These are phyloP conservation scores for Thera britannica DNA, from an alignment of 2,888 invertebrate genomes.

Conservation along the genomic window DNA sequence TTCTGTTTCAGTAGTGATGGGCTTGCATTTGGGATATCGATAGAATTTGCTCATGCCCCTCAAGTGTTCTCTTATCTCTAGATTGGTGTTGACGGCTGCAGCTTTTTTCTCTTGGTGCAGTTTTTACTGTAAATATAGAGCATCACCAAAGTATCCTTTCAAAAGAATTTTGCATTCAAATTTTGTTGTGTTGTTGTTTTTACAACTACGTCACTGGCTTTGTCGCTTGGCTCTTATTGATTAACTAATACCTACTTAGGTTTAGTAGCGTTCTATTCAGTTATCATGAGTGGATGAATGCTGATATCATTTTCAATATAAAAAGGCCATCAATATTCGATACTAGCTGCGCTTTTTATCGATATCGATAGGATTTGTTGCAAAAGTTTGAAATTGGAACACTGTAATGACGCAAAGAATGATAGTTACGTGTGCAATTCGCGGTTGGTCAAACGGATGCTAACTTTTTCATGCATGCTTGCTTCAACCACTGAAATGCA, in stretches of 20 bases:
- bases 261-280: background rate
- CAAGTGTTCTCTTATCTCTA: constrained; percentile 41
- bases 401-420: constrained; percentile 40
- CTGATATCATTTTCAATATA: background rate
- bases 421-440: constrained; percentile 36
- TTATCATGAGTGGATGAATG: background rate
- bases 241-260: no score
- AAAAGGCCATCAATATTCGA: background rate
- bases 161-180: constrained; percentile 11
- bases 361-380: constrained; percentile 30
- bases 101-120: constrained; percentile 30
- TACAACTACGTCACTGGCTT: background rate
- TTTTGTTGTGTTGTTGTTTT: background rate
- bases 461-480: constrained; percentile 49
- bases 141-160: constrained; percentile 10
- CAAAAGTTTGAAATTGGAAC: constrained; percentile 13
- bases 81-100: constrained; percentile 46
- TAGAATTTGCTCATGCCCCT: constrained; percentile 43
- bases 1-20: constrained; percentile 50
- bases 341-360: constrained; percentile 13
- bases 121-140: constrained; percentile 18
- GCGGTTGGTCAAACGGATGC: constrained; percentile 46
- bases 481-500: constrained; percentile 41
- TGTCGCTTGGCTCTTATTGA: background rate
- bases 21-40: constrained; percentile 47